Evolutionary conservation across 2,888 invertebrate species (phyloP).

Genomic region (Cheilosia scutellata): DNA sequence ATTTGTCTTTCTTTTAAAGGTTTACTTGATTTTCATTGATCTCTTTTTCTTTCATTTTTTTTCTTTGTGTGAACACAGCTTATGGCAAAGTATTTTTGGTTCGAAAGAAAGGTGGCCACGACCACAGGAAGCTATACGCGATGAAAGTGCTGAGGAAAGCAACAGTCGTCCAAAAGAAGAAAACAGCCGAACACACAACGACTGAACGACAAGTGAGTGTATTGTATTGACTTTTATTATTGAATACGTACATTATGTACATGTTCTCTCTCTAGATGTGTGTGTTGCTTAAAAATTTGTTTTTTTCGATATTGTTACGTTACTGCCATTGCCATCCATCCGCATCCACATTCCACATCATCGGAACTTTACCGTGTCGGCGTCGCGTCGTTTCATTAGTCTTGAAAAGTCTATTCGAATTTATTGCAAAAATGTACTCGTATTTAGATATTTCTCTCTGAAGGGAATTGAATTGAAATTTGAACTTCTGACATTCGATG

Average conservation of each 20-base stretch:
- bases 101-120: slow-evolving; percentile 93
- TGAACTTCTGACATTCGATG: slow-evolving; percentile 56
- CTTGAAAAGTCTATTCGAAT: slow-evolving; percentile 24
- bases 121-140: slow-evolving; percentile 96
- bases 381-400: slow-evolving; percentile 22
- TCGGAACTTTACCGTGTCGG: background rate
- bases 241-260: background rate
- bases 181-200: slow-evolving; percentile 98
- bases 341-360: background rate
- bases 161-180: slow-evolving; percentile 96
- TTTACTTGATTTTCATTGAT: slow-evolving; percentile 38
- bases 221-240: slow-evolving; percentile 59
- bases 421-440: slow-evolving; percentile 9
- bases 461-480: slow-evolving; percentile 48
- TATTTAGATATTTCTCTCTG: slow-evolving; percentile 12
- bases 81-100: slow-evolving; percentile 99
- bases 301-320: slow-evolving; percentile 31
- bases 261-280: background rate
- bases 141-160: slow-evolving; percentile 99
- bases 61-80: slow-evolving; percentile 85
- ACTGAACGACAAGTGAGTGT: slow-evolving; percentile 93
- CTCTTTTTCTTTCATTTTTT: slow-evolving; percentile 10
- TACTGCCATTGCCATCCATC: background rate
- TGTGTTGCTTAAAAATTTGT: slow-evolving; percentile 10
- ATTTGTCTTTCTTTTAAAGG: slow-evolving; percentile 6